Evolutionary conservation across 2,888 invertebrate species (phyloP), one percentile per base, ranked within the genome.

Genomic region (Gisinianus flammeolus): DNA sequence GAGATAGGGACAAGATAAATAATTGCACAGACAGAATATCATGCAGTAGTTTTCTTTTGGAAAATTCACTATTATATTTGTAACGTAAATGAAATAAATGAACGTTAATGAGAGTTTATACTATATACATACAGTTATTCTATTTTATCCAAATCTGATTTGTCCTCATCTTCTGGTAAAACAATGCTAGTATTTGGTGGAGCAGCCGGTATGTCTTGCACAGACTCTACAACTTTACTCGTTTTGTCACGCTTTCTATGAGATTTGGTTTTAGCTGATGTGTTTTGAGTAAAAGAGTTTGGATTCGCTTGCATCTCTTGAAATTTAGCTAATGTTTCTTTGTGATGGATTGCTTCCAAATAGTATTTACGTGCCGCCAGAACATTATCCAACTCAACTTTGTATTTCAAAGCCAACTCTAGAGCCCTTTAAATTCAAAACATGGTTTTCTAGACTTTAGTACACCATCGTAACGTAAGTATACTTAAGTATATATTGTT

Each of bases 331-430:
- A 77, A 26, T 16, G 58, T 74, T 75, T 79, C 79, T 66, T 77
- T 73, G n/a, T 73, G 73, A 30, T 75, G 73, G 10, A 79, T 64
- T 24, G 74, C 69, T 31, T 79, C 74, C 33, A 79, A 44, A 28
- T 77, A 79, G n/a, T 68, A 69, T 52, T 77, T 73, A 30, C 79
- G 56, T 22, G 77, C 74, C 6, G 69, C 70, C 12, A 70, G 5
- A 0, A 94, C 93, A 6, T 91, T 91, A 84, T 93, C 93, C 24
- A 93, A 87, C 85, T 92, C 90, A 3, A 90, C 91, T 86, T 92
- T 92, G 86, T 93, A 91, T 85, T 93, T 92, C 3, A 91, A 86
- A 0, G 93, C 93, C 80, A 94, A 87, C 85, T 94, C 93, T 76
- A 94, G 86, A 0, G 93, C 93, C 85, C 93, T 92, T 85, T 19